These are phyloP conservation scores for Eupeodes luniger DNA, from an alignment of 2,888 invertebrate genomes.

Conservation along the genomic window DNA sequence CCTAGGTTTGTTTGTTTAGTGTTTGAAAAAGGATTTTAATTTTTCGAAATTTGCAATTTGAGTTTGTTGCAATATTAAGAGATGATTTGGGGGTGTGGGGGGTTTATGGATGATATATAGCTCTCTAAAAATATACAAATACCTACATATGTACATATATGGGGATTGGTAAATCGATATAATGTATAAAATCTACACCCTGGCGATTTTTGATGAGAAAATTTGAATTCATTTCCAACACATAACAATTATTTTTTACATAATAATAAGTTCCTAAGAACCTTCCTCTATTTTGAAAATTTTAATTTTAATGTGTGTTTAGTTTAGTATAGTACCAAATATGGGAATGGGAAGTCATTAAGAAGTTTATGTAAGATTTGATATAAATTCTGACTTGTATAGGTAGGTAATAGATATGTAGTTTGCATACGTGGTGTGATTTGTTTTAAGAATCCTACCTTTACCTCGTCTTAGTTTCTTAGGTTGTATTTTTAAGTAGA, in stretches of 20 bases:
- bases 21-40: background rate
- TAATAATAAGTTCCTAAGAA: background rate
- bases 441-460: too few species aligned
- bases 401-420: too few species aligned
- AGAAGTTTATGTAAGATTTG: too few species aligned
- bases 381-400: too few species aligned
- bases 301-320: too few species aligned
- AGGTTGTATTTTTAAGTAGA: too few species aligned
- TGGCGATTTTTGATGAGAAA: background rate
- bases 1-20: background rate
- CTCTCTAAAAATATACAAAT: background rate
- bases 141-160: background rate
- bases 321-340: too few species aligned
- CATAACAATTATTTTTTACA: background rate
- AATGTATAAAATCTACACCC: background rate
- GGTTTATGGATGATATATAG: background rate
- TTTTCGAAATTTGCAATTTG: background rate
- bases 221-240: background rate
- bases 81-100: background rate
- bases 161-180: conserved; percentile 46
- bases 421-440: too few species aligned
- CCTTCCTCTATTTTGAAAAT: too few species aligned
- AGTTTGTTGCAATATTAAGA: conserved; percentile 6
- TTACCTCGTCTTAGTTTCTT: too few species aligned
- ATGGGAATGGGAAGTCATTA: too few species aligned